These are phyloP conservation scores for Papilio aristodemus DNA, from an alignment of 1,140 invertebrate genomes.

Conservation along the genomic window DNA sequence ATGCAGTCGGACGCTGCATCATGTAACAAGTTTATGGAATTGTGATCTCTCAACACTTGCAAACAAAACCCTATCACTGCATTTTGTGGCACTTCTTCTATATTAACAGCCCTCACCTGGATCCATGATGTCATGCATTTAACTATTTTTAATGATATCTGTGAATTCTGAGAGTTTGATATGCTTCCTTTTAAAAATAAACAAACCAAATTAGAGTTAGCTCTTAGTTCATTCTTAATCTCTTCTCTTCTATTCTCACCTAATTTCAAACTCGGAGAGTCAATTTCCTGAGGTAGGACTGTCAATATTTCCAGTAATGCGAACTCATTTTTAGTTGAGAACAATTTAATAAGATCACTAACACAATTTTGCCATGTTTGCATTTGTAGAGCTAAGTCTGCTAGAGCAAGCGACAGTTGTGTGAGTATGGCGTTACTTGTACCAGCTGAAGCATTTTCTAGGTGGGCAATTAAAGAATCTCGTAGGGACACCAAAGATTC, in stretches of 20 bases:
- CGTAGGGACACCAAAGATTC: conserved; percentile 92
- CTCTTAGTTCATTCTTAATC: conserved; percentile 88
- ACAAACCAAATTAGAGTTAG: conserved; percentile 83
- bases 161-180: conserved; percentile 80
- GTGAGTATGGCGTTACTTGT: conserved; percentile 93
- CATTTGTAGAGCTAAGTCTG: conserved; percentile 97
- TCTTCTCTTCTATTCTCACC: conserved; percentile 94
- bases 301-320: conserved; percentile 95
- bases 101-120: conserved; percentile 85
- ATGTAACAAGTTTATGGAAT: conserved; percentile 87
- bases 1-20: conserved; percentile 95
- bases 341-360: conserved; percentile 89
- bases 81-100: conserved; percentile 85
- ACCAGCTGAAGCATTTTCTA: conserved; percentile 90
- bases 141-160: conserved; percentile 82
- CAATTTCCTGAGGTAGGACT: conserved; percentile 97
- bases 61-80: conserved; percentile 86
- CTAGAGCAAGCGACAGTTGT: conserved; percentile 94
- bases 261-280: conserved; percentile 89
- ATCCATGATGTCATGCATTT: conserved; percentile 92
- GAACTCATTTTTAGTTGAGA: conserved; percentile 85
- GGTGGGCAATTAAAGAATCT: conserved; percentile 95
- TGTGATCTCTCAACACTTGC: conserved; percentile 83
- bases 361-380: conserved; percentile 94
- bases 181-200: conserved; percentile 90